phyloP scores from a whole-genome alignment of 1,140 invertebrate species.

The Dendroctonus valens region DNA sequence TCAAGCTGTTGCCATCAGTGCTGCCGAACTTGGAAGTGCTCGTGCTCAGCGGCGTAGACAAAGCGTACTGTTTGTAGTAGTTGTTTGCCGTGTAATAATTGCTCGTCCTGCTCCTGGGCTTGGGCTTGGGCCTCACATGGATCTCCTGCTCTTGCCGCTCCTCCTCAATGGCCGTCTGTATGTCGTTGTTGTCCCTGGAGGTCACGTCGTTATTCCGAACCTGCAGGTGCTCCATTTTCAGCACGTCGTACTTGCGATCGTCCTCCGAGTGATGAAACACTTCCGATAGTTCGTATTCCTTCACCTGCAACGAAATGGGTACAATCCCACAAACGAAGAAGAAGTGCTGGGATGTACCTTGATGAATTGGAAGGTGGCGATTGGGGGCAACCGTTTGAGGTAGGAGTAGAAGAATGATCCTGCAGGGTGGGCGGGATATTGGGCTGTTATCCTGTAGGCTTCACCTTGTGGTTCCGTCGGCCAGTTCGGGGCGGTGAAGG shows the following conservation, averaged over 20 bases:
- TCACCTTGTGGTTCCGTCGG: constrained; percentile 86
- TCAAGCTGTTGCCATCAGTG: constrained; percentile 37
- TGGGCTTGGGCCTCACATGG: constrained; percentile 42
- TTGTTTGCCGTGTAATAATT: constrained; percentile 14
- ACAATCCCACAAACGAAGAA: constrained; percentile 4
- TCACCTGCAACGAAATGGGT: constrained; percentile 60
- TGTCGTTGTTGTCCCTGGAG: constrained; percentile 68
- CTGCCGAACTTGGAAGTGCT: constrained; percentile 31
- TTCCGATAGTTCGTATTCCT: constrained; percentile 82
- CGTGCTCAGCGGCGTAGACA: constrained; percentile 37
- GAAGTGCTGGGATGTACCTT: constrained; percentile 60
- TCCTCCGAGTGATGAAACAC: constrained; percentile 78
- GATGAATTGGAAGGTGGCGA: constrained; percentile 87
- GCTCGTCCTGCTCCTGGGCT: constrained; percentile 23
- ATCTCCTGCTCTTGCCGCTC: constrained; percentile 67
- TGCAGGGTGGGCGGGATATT: constrained; percentile 86
- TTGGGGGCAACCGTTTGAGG: constrained; percentile 79
- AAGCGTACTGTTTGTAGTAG: constrained; percentile 38
- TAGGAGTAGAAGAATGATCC: constrained; percentile 94
- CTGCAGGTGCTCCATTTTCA: constrained; percentile 63
- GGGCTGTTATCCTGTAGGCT: constrained; percentile 86
- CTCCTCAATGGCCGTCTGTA: constrained; percentile 74
- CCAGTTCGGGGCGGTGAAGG: constrained; percentile 94
- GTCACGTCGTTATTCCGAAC: constrained; percentile 60
- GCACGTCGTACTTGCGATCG: constrained; percentile 72